A percentile compares a stretch with the other conserved stretches of the same genome.
These are phyloP conservation scores for Platyscapa corneri DNA, from an alignment of 1,140 invertebrate genomes.

Conservation along the genomic window DNA sequence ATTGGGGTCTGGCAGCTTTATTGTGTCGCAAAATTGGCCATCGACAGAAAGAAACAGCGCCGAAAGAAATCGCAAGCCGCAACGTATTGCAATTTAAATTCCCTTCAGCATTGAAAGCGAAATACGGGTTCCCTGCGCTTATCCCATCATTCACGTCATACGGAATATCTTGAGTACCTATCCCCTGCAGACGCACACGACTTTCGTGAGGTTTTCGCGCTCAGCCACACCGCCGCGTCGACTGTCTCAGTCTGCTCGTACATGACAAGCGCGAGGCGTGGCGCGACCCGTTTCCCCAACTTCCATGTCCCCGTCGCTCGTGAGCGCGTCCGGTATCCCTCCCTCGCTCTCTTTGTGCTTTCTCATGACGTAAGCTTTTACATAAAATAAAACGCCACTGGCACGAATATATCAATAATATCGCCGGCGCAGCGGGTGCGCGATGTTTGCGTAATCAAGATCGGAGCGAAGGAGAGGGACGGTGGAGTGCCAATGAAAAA, in stretches of 20 bases:
- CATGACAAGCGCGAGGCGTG: slow-evolving; percentile 3
- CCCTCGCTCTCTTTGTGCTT: background rate
- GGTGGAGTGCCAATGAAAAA: background rate
- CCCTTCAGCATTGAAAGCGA: background rate
- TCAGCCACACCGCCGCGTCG: background rate
- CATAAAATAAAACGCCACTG: slow-evolving; percentile 33
- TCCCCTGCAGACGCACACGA: background rate
- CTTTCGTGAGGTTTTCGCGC: background rate
- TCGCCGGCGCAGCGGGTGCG: no score
- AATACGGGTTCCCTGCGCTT: background rate
- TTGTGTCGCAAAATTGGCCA: background rate
- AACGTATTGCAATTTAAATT: slow-evolving; percentile 9
- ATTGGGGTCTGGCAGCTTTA: background rate
- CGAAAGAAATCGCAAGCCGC: background rate
- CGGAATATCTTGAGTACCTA: background rate
- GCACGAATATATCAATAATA: slow-evolving; percentile 42
- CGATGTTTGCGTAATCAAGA: slow-evolving; percentile 24
- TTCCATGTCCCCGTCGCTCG: background rate
- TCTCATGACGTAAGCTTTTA: slow-evolving; percentile 49
- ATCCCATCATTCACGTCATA: background rate
- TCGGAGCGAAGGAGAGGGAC: background rate
- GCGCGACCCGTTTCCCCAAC: background rate
- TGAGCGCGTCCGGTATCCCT: background rate
- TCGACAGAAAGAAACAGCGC: background rate
- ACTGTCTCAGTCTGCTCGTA: background rate